phyloP scores from a whole-genome alignment of 2,888 invertebrate genomes.

The Drosophila infuscata region DNA sequence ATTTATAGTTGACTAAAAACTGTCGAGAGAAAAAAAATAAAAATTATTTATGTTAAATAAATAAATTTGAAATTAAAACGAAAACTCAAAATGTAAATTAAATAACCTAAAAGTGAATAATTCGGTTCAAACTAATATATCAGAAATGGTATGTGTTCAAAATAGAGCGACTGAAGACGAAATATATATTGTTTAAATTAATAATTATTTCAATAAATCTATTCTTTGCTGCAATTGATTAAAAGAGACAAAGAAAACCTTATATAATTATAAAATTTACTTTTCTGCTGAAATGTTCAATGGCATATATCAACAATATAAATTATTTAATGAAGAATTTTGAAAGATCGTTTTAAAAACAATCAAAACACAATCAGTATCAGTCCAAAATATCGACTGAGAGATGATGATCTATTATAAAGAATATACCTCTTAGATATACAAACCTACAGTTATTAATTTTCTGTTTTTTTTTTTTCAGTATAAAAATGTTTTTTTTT shows the following conservation, averaged over 20 bases:
- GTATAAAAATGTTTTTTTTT: not conserved
- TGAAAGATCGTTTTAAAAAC: not conserved
- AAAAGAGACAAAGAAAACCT: not conserved
- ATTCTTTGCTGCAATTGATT: not conserved
- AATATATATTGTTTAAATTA: not conserved
- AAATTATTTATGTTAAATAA: not conserved
- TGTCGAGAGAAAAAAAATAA: not conserved
- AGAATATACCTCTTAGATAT: not conserved
- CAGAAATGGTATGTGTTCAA: too few species aligned
- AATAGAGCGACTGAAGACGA: too few species aligned
- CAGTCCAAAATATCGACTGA: not conserved
- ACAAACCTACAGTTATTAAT: not conserved
- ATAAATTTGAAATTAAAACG: not conserved
- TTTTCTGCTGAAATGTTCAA: not conserved
- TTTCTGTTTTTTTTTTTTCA: not conserved
- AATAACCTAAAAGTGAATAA: accelerated
- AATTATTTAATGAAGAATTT: not conserved
- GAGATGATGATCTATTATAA: not conserved
- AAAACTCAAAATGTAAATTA: not conserved
- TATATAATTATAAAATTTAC: not conserved
- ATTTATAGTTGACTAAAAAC: not conserved
- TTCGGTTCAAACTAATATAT: too few species aligned
- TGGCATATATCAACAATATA: not conserved
- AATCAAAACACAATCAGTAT: not conserved
- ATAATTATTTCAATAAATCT: not conserved